Percentiles rank a stretch among this genome's conserved stretches.
Evolutionary conservation across 2,888 invertebrate species (phyloP).

Genomic region (Hydroisotoma schaefferi): DNA sequence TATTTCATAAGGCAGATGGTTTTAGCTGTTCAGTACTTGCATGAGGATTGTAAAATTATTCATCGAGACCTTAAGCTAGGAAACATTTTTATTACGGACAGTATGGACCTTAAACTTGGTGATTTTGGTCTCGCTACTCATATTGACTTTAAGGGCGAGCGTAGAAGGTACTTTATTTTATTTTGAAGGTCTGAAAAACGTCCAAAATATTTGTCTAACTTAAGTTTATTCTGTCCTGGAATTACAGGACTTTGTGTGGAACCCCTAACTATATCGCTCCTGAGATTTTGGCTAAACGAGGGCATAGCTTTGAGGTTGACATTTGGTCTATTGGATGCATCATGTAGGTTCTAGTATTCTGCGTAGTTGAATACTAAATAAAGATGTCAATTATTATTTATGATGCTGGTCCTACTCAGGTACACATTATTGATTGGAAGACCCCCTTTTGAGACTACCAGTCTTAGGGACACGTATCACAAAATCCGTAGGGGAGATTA

Average conservation of each 20-base stretch:
- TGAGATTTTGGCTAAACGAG: conserved; percentile 92
- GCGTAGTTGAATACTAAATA: not conserved
- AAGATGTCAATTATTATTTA: too few species aligned
- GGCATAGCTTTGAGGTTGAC: conserved; percentile 98
- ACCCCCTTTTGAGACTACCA: conserved; percentile 96
- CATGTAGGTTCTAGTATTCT: conserved; percentile 62
- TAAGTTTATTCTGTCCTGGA: too few species aligned
- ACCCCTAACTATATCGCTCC: conserved; percentile 99
- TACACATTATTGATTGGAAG: conserved; percentile 94
- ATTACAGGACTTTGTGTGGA: conserved; percentile 94
- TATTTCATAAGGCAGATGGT: conserved; percentile 95
- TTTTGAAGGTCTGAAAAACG: too few species aligned
- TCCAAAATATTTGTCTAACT: not conserved
- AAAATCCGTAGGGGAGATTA: conserved; percentile 95
- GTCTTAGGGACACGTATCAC: conserved; percentile 90
- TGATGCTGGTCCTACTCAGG: conserved; percentile 49
- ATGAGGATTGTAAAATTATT: conserved; percentile 79
- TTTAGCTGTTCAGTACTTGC: conserved; percentile 86
- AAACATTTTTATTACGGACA: conserved; percentile 93
- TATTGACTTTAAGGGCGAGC: conserved; percentile 81
- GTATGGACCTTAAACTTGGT: conserved; percentile 91
- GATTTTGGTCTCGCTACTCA: conserved; percentile 97
- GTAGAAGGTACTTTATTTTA: conserved; percentile 69
- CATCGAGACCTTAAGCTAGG: conserved; percentile 97
- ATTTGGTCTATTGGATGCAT: conserved; percentile 99